Conservation (phyloP, 2,113 vertebrate species). For the Peromyscus californicus region DNA sequence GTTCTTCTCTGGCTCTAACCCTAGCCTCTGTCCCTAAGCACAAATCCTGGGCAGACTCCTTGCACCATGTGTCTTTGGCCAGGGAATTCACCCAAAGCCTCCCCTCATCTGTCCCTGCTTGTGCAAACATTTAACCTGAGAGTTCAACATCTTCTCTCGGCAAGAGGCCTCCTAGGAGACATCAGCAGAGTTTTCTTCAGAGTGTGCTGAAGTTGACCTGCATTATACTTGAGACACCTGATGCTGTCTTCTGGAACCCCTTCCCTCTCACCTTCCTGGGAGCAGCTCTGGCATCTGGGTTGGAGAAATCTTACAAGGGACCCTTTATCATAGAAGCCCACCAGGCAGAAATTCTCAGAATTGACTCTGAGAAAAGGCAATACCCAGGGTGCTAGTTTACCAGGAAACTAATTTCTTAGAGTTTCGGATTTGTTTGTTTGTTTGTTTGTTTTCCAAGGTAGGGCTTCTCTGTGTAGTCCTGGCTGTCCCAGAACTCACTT, state of each 20-base stretch:
- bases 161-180: slow-evolving; percentile 19
- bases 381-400: neutral
- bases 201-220: neutral
- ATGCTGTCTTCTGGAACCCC: neutral
- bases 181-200: neutral
- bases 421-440: neutral
- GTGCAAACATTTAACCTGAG: slow-evolving; percentile 32
- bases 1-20: neutral
- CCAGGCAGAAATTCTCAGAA: slow-evolving; percentile 19
- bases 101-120: neutral
- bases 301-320: neutral
- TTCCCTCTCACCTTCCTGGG: neutral
- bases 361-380: neutral
- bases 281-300: slow-evolving; percentile 27
- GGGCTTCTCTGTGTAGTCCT: neutral
- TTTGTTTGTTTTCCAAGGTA: neutral
- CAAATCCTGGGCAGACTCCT: neutral
- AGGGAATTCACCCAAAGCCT: slow-evolving; percentile 29
- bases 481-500: neutral
- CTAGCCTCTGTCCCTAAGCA: neutral
- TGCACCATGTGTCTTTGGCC: neutral
- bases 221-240: neutral
- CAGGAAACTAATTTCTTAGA: slow-evolving; percentile 28
- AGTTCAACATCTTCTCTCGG: neutral
- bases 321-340: neutral